Conservation (phyloP, 2,797 vertebrate genomes). For the Argya squamiceps region DNA sequence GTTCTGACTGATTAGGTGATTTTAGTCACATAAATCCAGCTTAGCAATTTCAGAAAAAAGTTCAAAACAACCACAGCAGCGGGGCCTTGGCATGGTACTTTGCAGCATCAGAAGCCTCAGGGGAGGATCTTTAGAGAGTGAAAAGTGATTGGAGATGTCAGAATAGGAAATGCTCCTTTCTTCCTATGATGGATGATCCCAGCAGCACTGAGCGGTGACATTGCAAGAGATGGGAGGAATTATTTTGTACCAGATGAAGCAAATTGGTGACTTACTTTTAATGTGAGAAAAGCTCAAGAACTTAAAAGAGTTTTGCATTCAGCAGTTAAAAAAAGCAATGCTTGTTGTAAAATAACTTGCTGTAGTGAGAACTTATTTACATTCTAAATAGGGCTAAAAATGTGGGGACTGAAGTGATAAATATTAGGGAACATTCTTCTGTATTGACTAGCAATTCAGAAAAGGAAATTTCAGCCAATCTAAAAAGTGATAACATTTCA, state of each 20-base stretch:
- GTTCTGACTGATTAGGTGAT: background rate
- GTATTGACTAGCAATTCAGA: background rate
- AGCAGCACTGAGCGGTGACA: background rate
- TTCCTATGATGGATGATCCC: background rate
- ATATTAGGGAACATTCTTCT: background rate
- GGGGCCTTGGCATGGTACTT: background rate
- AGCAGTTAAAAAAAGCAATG: background rate
- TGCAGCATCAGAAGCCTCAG: background rate
- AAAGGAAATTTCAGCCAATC: background rate
- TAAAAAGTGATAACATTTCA: background rate
- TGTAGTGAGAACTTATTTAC: background rate
- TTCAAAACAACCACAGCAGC: background rate
- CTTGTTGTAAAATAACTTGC: background rate
- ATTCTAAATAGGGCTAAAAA: background rate
- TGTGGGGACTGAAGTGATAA: background rate
- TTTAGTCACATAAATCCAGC: background rate
- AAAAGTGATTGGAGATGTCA: background rate
- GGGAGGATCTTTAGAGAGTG: background rate
- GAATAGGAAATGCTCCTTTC: background rate
- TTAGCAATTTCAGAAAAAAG: background rate
- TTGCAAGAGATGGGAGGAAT: background rate
- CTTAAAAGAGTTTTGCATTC: background rate
- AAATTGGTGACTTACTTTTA: background rate
- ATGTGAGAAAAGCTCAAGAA: background rate
- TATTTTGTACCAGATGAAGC: background rate